phyloP scores from a whole-genome alignment of 1,140 invertebrate species.

The Archegozetes longisetosus region DNA sequence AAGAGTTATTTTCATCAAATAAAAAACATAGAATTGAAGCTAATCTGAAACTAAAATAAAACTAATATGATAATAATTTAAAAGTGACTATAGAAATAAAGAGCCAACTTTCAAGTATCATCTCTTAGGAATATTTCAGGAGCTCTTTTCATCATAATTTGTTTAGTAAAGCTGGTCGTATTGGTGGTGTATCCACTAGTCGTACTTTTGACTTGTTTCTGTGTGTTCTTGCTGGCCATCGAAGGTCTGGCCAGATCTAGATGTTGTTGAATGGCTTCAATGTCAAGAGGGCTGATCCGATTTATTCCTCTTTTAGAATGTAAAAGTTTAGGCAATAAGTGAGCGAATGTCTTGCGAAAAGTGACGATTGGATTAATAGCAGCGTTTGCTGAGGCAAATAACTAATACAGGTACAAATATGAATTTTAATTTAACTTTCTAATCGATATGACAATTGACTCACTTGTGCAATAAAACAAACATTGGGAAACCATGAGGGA shows the following conservation, averaged over 20 bases:
- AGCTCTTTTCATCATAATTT: constrained; percentile 1
- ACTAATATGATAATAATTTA: too few species aligned
- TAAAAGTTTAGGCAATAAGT: constrained; percentile 9
- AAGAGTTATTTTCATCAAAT: too few species aligned
- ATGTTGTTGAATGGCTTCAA: background rate
- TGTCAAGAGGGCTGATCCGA: background rate
- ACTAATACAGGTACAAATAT: background rate
- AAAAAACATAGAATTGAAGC: too few species aligned
- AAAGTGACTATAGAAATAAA: too few species aligned
- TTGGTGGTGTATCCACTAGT: background rate
- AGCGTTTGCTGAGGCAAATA: constrained; percentile 47
- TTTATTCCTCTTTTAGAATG: background rate
- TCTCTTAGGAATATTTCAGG: constrained; percentile 3
- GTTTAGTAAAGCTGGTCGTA: constrained; percentile 1
- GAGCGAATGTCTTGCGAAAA: constrained; percentile 31
- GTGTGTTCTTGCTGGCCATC: background rate
- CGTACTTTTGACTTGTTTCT: background rate
- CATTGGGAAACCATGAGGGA: constrained; percentile 30
- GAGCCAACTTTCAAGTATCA: background rate
- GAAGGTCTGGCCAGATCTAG: background rate
- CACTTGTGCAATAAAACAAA: constrained; percentile 46
- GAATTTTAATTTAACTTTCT: background rate
- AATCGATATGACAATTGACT: background rate
- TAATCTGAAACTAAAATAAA: too few species aligned
- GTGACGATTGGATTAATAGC: constrained; percentile 54